phyloP scores from a whole-genome alignment of 1,140 invertebrate species.

The Melanaphis sacchari region DNA sequence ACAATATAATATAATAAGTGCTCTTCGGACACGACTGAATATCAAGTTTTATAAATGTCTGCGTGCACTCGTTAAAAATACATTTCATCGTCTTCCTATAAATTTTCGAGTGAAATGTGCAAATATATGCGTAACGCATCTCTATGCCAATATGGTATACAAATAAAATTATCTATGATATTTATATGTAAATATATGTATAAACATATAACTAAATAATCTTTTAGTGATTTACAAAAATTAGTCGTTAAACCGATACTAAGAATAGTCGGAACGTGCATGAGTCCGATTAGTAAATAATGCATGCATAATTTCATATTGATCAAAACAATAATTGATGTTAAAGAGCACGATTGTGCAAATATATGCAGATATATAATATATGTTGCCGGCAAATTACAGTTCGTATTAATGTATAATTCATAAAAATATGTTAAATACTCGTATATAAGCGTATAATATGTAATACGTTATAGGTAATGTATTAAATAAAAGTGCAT shows the following conservation, averaged over 20 bases:
- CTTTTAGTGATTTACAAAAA: background rate
- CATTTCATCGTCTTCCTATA: background rate
- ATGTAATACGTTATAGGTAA: background rate
- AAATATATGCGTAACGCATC: background rate
- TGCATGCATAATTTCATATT: background rate
- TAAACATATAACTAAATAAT: background rate
- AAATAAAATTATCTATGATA: too few relatives aligned
- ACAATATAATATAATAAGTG: background rate
- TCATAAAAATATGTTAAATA: background rate
- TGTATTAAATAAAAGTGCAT: background rate
- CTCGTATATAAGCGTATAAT: background rate
- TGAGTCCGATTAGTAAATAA: background rate
- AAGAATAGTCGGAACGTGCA: background rate
- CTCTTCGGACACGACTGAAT: conserved; percentile 5
- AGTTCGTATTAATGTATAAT: background rate
- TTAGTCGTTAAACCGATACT: background rate
- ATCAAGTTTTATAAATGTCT: background rate
- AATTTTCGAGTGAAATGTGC: background rate
- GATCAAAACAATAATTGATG: background rate
- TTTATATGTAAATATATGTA: too few relatives aligned
- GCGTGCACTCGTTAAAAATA: background rate
- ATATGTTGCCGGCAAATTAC: background rate
- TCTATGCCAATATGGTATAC: background rate
- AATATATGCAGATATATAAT: background rate
- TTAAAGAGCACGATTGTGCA: background rate